Evolutionary conservation across 2,888 invertebrate species (phyloP), one percentile per base, ranked within the genome.

Genomic region (Eilema sororculum): DNA sequence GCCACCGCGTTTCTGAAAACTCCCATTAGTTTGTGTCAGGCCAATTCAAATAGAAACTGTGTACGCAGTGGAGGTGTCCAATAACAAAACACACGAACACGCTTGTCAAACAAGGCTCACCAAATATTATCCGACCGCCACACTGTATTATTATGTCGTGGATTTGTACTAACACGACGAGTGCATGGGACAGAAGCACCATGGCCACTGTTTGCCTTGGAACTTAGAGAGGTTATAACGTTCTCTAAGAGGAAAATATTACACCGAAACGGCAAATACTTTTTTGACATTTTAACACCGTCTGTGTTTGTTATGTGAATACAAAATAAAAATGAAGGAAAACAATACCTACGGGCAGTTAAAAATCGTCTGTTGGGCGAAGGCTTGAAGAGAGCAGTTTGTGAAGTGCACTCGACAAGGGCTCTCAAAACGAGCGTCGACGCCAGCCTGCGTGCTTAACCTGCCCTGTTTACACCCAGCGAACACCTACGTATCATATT

Each of bases 41-140:
- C 87, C 89, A 91, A 89, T 86, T 82, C 91, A 93, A 94, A 94
- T 86, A 92, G 89, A 88, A 89, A 91, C 86, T 90, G 90, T 91
- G 87, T 90, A 86, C 87, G 86, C 86, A 91, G 91, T 90, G 84
- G 90, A 92, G 92, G 94, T 95, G 93, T 94, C 92, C 93, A 92
- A 91, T 94, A 88, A 92, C 94, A 93, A 91, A 93, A 89, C 92
- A 90, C 89, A 93, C 91, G 91, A 91, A 92, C 93, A 92, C 91
- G 91, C 92, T 92, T 91, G 91, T 90, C 94, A 95, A 95, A 95
- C 88, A 95, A 80, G 87, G 88, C 85, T 91, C 89, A 88, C 87
- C 92, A 95, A 95, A 94, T 93, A 94, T 95, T 93, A 91, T 87
- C 89, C 87, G 85, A 89, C 87, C 89, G 90, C 88, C 89, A 90